Evolutionary conservation across 2,888 invertebrate species (phyloP).

Genomic region (Imbricaverruca yamaguchii): DNA sequence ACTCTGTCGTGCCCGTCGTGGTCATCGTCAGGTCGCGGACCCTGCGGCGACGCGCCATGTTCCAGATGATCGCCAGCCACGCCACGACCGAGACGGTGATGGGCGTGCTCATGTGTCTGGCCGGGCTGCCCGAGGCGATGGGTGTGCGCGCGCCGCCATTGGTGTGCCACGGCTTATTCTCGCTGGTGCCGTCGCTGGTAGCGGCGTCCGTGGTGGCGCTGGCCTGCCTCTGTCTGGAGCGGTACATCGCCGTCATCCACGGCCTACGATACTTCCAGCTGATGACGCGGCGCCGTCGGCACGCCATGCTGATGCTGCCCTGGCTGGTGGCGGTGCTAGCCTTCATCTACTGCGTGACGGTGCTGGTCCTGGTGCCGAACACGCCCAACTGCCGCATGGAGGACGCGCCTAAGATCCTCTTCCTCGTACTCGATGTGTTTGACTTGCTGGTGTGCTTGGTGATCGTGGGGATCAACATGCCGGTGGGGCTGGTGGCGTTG

Average conservation of each 20-base stretch:
- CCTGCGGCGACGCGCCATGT: background rate
- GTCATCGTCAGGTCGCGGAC: background rate
- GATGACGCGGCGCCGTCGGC: background rate
- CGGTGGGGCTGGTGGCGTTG: background rate
- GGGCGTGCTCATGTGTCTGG: background rate
- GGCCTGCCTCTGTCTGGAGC: background rate
- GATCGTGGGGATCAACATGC: background rate
- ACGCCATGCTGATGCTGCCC: background rate
- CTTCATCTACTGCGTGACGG: background rate
- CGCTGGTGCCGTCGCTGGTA: background rate
- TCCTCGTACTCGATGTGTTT: background rate
- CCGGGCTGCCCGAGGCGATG: background rate
- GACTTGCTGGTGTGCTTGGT: background rate
- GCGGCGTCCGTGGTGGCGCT: conserved; percentile 1
- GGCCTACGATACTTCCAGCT: background rate
- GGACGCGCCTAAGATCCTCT: background rate
- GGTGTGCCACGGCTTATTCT: background rate
- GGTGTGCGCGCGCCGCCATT: background rate
- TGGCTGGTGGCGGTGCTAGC: background rate
- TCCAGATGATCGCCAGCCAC: conserved; percentile 10
- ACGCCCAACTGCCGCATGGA: background rate
- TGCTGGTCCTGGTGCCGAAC: background rate
- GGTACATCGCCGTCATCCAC: conserved; percentile 3
- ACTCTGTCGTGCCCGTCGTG: background rate
- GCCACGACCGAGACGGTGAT: conserved; percentile 3